A percentile compares a stretch with the other conserved stretches of the same genome.
Conservation (phyloP, 1,140 invertebrate genomes). For the Leptopilina clavipes region DNA sequence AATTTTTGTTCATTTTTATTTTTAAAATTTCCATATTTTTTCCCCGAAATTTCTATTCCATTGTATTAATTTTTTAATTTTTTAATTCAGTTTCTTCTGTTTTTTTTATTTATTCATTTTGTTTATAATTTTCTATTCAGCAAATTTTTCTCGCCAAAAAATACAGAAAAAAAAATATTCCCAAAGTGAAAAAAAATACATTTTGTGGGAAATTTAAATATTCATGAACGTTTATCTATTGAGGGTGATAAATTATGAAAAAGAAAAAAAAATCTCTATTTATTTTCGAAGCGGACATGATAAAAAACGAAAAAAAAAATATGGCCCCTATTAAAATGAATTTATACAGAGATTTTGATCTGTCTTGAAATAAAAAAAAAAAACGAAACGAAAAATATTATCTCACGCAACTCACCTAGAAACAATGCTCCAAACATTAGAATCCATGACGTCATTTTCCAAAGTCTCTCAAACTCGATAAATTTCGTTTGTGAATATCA, state of each 20-base stretch:
- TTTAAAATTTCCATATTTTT: too few relatives aligned
- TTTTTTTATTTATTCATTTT: too few relatives aligned
- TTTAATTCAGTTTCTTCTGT: too few relatives aligned
- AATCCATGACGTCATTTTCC: slow-evolving; percentile 41
- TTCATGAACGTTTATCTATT: slow-evolving; percentile 3
- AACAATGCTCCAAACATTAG: slow-evolving; percentile 34
- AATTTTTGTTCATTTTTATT: background rate
- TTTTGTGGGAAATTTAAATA: too few relatives aligned
- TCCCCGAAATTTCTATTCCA: too few relatives aligned
- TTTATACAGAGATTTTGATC: slow-evolving; percentile 7
- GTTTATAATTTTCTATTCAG: too few relatives aligned
- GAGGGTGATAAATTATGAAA: background rate
- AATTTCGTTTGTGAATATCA: slow-evolving; percentile 3
- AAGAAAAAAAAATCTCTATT: too few relatives aligned
- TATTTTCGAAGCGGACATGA: background rate
- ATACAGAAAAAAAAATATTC: too few relatives aligned
- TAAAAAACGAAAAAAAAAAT: background rate
- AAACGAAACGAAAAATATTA: background rate
- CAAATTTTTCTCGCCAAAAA: too few relatives aligned
- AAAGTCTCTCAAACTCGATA: slow-evolving; percentile 8
- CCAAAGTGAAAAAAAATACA: too few relatives aligned
- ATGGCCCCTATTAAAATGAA: background rate
- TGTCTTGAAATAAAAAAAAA: background rate
- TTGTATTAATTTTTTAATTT: too few relatives aligned
- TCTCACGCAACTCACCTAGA: slow-evolving; percentile 44